Conservation (phyloP, 2,888 invertebrate species). For the Tiliacea aurago region DNA sequence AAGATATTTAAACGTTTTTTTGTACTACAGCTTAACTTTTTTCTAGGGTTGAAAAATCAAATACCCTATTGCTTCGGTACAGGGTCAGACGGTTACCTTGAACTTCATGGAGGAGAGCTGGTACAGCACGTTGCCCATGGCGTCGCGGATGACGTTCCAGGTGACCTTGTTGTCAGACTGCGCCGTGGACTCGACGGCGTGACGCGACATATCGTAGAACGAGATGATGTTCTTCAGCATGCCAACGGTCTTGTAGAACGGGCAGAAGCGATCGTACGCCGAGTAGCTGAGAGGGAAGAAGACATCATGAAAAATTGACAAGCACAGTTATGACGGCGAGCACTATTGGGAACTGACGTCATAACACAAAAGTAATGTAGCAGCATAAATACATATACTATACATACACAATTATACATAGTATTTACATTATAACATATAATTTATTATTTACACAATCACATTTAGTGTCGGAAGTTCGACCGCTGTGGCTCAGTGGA, state of each 20-base stretch:
- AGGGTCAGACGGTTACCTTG: constrained; percentile 28
- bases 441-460: too few relatives aligned
- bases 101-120: constrained; percentile 97
- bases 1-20: too few relatives aligned
- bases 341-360: neutral
- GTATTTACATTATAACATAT: too few relatives aligned
- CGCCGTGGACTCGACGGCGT: constrained; percentile 99
- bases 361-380: neutral
- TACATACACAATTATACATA: too few relatives aligned
- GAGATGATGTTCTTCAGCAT: constrained; percentile 99
- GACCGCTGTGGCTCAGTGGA: too few relatives aligned
- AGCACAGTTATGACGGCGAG: neutral
- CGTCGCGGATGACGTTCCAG: constrained; percentile 99
- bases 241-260: constrained; percentile 99
- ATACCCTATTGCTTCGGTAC: neutral
- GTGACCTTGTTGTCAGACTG: constrained; percentile 99
- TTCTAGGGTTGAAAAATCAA: neutral
- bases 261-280: constrained; percentile 98
- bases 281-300: constrained; percentile 92
- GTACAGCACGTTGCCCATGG: constrained; percentile 98
- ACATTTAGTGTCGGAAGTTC: too few relatives aligned
- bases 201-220: constrained; percentile 99
- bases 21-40: too few relatives aligned
- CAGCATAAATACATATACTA: too few relatives aligned
- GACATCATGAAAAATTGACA: neutral